Evolutionary conservation across 2,113 vertebrate genomes (phyloP), one percentile per base, ranked within the genome.

Genomic region (Zingel zingel): DNA sequence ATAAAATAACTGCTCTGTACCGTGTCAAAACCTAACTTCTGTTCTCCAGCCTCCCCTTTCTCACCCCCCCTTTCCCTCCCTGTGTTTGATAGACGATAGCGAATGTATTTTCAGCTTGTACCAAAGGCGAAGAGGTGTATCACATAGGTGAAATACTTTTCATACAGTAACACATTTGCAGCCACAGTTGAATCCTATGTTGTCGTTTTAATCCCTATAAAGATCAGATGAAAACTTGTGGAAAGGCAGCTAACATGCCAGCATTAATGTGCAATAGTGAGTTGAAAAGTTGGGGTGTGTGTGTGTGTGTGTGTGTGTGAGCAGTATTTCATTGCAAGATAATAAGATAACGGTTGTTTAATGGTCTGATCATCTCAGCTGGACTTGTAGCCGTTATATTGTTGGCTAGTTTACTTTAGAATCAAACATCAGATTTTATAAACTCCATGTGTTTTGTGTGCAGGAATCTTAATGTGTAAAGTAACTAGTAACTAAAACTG

Each of bases 21-120:
- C 68, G 83, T 90, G 88, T 86, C 57, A 36, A 84, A 84, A 81
- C 81, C 84, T 36, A 68, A 88, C 88, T 92, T 92, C 86, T 92
- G 86, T 89, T 92, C 79, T 74, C 56, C 84, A 30, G 45, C 81
- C 47, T 61, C 62, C 63, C 73, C n/a, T 51, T 68, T 10, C 23
- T 15, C 27, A 9, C 14, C 54, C 72, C 51, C 77, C 25, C 27
- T 6, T 71, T 25, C 18, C 65, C 71, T 45, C 68, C 48, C 54
- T 1, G 57, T 56, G 56, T 70, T 65, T 87, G 88, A 86, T 77
- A 83, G 77, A 88, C 72, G 73, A 82, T 58, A 83, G 67, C 3
- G 43, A 87, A 85, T 85, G 81, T 81, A 70, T 88, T n/a, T 11
- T 81, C 82, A 79, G 86, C 61, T 86, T 56, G 39, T 13, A 89